A percentile compares a stretch with the other conserved stretches of the same genome.
Evolutionary conservation across 1,140 invertebrate species (phyloP).

Genomic region (Heliconius himera): DNA sequence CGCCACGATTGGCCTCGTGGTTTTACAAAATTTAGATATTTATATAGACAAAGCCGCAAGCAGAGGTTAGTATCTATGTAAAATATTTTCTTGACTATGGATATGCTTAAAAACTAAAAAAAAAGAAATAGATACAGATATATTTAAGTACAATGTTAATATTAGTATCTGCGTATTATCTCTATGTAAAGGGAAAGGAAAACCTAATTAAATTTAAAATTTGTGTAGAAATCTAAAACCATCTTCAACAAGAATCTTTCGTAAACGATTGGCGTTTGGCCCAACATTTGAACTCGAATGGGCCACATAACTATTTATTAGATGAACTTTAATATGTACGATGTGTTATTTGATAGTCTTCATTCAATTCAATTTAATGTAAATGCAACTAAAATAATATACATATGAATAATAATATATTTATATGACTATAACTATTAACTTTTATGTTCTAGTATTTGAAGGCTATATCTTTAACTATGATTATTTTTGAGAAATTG

Average conservation of each 20-base stretch:
- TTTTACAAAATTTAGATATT: no score
- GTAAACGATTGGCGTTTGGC: not conserved
- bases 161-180: not conserved
- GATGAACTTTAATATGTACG: slow-evolving; percentile 11
- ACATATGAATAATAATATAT: not conserved
- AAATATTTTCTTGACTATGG: no score
- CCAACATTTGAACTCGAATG: slow-evolving; percentile 17
- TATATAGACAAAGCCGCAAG: no score
- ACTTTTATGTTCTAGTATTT: not conserved
- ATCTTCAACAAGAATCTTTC: not conserved
- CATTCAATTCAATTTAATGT: not conserved
- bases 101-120: no score
- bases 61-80: no score
- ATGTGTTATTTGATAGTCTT: slow-evolving; percentile 13
- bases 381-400: not conserved
- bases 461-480: not conserved
- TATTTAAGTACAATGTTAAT: not conserved
- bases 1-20: no score
- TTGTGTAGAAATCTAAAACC: not conserved
- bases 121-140: no score
- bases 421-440: not conserved
- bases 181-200: not conserved
- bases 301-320: slow-evolving; percentile 22
- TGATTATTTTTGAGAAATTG: no score
- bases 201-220: not conserved